Evolutionary conservation across 1,140 invertebrate genomes (phyloP).

Genomic region (Drosophila mauritiana): DNA sequence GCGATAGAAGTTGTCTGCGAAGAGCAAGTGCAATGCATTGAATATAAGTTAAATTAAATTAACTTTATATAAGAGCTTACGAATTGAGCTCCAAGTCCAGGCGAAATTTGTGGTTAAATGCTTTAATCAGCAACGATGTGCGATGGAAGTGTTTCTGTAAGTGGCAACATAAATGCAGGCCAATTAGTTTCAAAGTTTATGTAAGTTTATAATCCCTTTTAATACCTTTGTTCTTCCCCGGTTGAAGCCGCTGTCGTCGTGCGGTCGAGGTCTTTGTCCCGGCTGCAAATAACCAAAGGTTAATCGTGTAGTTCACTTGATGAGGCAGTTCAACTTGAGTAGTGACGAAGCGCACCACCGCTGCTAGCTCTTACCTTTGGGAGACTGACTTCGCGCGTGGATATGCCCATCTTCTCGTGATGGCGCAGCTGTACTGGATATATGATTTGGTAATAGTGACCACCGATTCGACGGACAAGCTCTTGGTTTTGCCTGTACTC

Average conservation of each 20-base stretch:
- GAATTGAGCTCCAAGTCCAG: slow-evolving; percentile 97
- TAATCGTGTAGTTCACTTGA: background rate
- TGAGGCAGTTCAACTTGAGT: too few relatives aligned
- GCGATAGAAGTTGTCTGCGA: slow-evolving; percentile 91
- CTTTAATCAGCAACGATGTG: slow-evolving; percentile 96
- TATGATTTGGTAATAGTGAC: slow-evolving; percentile 96
- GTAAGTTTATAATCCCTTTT: too few relatives aligned
- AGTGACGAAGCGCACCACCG: too few relatives aligned
- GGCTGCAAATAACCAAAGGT: slow-evolving; percentile 57
- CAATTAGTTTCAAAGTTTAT: background rate
- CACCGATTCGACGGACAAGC: slow-evolving; percentile 94
- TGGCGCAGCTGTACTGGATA: slow-evolving; percentile 96
- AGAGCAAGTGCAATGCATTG: background rate
- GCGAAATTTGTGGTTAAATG: slow-evolving; percentile 98
- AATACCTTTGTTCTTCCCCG: slow-evolving; percentile 77
- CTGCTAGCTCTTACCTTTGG: slow-evolving; percentile 89
- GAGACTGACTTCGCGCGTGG: slow-evolving; percentile 93
- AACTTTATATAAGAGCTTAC: slow-evolving; percentile 87
- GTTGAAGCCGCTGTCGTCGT: slow-evolving; percentile 80
- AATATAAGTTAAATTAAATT: background rate
- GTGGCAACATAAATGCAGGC: slow-evolving; percentile 54
- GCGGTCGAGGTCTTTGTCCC: slow-evolving; percentile 78
- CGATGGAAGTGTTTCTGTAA: slow-evolving; percentile 96
- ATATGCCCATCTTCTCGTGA: slow-evolving; percentile 98
- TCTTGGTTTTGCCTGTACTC: slow-evolving; percentile 96